Base-by-base conservation (phyloP, 2,888 invertebrate genomes). In the Ormyrus labotus region DNA sequence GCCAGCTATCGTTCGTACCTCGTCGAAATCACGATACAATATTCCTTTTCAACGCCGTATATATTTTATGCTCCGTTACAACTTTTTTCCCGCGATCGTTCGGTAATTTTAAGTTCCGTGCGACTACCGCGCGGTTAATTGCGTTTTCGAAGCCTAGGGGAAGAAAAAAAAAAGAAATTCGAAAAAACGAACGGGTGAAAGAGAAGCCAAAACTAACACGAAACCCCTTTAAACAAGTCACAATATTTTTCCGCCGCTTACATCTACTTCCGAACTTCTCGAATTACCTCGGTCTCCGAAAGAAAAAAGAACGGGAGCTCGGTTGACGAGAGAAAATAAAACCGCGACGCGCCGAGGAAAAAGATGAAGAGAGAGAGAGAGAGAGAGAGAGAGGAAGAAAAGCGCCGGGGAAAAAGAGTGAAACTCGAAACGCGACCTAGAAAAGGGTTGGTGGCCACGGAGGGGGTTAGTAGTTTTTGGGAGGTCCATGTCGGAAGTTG, bases 401-500 rank as follows among this genome's bases (percentile, higher is more conserved):
- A 11, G 47, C 47, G 19, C 34, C 69, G 13, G 7, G 10, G 65
- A 69, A 65, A 83, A 79, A 81, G 64, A 63, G 64, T 70, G 78
- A 79, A 82, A 83, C 77, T 73, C 81, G 82, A 83, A 77, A 58
- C 68, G 60, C 64, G 77, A 47, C 74, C 67, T 48, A 63, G 67
- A 85, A 34, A 87, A 83, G 86, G 85, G 85, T 87, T 85, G 74
- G 34, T 34, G 34, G 57, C 11, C 50, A 71, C 83, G n/a, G 45
- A 5, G 72, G 77, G 68, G 80, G 82, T 84, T 86, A 88, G 87
- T 87, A 83, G 88, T 87, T 88, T 82, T 84, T 86, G 88, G 87
- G 88, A 83, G 88, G 88, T 88, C 88, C 81, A 45, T 34, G 82
- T 81, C 88, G 89, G 89, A 89, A 89, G 89, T 89, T 89, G 89